Percentiles rank a stretch among this genome's conserved stretches.
phyloP scores from a whole-genome alignment of 2,113 vertebrate genomes.

The Lota lota region DNA sequence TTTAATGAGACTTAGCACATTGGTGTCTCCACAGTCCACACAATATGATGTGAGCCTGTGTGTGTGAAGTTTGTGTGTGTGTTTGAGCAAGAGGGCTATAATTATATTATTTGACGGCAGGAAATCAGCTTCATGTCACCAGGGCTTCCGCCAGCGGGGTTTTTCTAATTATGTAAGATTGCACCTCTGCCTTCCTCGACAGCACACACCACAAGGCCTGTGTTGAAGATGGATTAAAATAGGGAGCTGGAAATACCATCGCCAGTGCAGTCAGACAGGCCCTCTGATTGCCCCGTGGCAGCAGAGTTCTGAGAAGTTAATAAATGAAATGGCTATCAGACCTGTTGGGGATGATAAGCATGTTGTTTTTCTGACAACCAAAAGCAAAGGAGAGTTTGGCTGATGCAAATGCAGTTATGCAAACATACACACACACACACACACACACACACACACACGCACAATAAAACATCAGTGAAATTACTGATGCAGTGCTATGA shows the following conservation, averaged over 20 bases:
- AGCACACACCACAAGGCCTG: constrained; percentile 36
- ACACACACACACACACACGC: background rate
- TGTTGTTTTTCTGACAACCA: background rate
- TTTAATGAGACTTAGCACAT: constrained; percentile 32
- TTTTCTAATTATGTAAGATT: constrained; percentile 56
- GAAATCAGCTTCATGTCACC: constrained; percentile 55
- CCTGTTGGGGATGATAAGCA: background rate
- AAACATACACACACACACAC: background rate
- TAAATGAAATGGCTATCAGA: constrained; percentile 56
- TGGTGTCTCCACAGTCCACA: too few relatives aligned
- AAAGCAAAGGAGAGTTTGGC: background rate
- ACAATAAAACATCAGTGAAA: too few relatives aligned
- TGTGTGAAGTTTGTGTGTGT: constrained; percentile 18
- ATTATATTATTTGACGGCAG: constrained; percentile 50
- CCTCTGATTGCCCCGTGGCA: constrained; percentile 29
- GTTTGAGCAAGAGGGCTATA: constrained; percentile 34
- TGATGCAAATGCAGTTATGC: background rate
- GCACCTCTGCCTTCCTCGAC: constrained; percentile 36
- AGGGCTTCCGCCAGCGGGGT: constrained; percentile 40
- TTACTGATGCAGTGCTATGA: too few relatives aligned
- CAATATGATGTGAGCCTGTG: background rate
- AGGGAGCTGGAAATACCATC: constrained; percentile 49
- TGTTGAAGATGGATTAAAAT: constrained; percentile 59
- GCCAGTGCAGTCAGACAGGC: constrained; percentile 45
- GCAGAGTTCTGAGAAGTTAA: constrained; percentile 38